Evolutionary conservation across 1,140 invertebrate genomes (phyloP), one percentile per base, ranked within the genome.

Genomic region (Phocides pigmalion): DNA sequence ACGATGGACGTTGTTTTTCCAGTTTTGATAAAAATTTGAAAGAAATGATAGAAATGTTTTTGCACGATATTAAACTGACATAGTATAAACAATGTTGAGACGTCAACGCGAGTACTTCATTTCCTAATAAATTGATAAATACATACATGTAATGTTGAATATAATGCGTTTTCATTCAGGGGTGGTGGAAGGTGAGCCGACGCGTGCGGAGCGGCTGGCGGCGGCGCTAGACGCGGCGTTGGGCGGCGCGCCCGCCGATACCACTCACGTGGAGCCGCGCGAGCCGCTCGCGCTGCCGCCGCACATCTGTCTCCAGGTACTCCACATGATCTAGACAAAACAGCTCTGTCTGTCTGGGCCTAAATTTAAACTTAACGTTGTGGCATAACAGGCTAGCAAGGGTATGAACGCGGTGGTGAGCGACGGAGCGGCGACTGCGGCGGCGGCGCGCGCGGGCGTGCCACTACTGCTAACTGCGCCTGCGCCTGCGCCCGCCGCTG

Each of bases 381-480:
- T 22, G 20, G 2, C 2, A 22, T 5, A 4, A 14, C 64, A 73
- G 70, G 70, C 74, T 0, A 44, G 41, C 6, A 47, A 54, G 4
- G 64, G 66, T 17, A 67, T 62, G 14, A 47, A 64, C 51, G 76
- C 66, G 17, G 49, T 17, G 20, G 62, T 76, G 54, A 76, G 73
- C 17, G 69, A 66, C 4, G 64, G 54, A 28, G 64, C 15, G 6
- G 65, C 77, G 35, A 68, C 64, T 15, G 85, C 66, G 58, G 83
- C 74, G 16, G 83, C 82, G 42, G 80, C 82, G 49, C 81, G 84
- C 65, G 76, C 76, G 1, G 84, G 79, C 6, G 19, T 82, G 56
- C 72, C 78, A 51, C 66, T 84, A 64, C 71, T 88, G 63, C 64
- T 82, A 50, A 51, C 68, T 35, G 65, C 47, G 61, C 16, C 37